These are phyloP conservation scores for Lasioglossum morio DNA, from an alignment of 2,888 invertebrate species.

Conservation along the genomic window DNA sequence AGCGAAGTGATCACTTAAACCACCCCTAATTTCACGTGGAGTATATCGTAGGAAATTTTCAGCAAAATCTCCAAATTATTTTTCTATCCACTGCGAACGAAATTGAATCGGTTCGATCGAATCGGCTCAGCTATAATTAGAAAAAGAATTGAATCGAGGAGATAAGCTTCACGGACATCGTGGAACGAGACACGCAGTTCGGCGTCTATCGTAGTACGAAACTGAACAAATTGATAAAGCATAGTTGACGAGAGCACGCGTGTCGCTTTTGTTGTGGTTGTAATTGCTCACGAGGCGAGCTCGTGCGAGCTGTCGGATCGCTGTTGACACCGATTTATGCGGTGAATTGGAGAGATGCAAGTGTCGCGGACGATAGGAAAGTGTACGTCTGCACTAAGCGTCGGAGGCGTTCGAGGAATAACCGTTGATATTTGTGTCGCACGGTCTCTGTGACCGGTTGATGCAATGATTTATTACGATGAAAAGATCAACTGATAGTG, in stretches of 20 bases:
- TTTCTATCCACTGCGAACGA: not conserved
- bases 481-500: not conserved
- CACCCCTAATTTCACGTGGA: not conserved
- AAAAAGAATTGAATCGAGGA: not conserved
- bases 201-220: not conserved
- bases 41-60: not conserved
- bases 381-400: constrained; percentile 14
- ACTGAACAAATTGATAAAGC: constrained; percentile 33
- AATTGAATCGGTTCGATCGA: not conserved
- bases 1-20: not conserved
- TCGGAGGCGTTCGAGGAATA: constrained; percentile 8
- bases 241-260: not conserved
- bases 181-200: not conserved
- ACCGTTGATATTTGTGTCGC: not conserved
- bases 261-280: not conserved
- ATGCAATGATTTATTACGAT: constrained; percentile 8
- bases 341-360: constrained; percentile 39
- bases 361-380: constrained; percentile 43
- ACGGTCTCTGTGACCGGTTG: not conserved
- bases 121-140: not conserved
- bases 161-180: not conserved
- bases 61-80: not conserved
- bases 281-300: constrained; percentile 55
- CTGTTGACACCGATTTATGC: constrained; percentile 54
- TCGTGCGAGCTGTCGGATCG: constrained; percentile 43